A percentile compares a stretch with the other conserved stretches of the same genome.
Evolutionary conservation across 2,797 vertebrate species (phyloP).

Genomic region (Spinibarbus caldwelli): DNA sequence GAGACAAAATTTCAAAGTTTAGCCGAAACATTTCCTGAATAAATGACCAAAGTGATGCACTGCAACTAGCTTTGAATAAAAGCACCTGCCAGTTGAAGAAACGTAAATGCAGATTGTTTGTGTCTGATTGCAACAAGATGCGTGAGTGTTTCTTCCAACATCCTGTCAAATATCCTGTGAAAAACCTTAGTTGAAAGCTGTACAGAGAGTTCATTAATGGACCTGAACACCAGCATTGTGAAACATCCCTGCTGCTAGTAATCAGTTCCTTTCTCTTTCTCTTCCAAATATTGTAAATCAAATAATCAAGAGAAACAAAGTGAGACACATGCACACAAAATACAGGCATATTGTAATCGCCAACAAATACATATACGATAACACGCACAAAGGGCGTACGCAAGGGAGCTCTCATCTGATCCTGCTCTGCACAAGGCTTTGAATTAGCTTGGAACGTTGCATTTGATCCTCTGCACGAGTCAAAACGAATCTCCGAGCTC

Average conservation of each 20-base stretch:
- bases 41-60: neutral
- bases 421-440: conserved; percentile 44
- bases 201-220: conserved; percentile 35
- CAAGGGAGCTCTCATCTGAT: conserved; percentile 40
- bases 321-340: neutral
- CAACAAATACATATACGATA: conserved; percentile 13
- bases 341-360: neutral
- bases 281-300: conserved; percentile 18
- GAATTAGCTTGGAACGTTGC: conserved; percentile 43
- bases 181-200: conserved; percentile 23
- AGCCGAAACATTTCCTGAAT: neutral
- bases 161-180: conserved; percentile 9
- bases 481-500: conserved; percentile 50
- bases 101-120: neutral
- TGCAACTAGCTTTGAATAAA: conserved; percentile 1
- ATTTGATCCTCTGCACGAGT: conserved; percentile 56
- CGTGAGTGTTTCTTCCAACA: conserved; percentile 16
- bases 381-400: conserved; percentile 5
- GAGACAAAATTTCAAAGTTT: neutral
- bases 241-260: conserved; percentile 30
- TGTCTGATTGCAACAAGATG: conserved; percentile 19
- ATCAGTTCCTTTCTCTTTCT: neutral
- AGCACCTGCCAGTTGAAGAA: conserved; percentile 1
- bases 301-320: conserved; percentile 29
- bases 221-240: neutral